Percentiles rank a stretch among this genome's conserved stretches.
Evolutionary conservation across 1,140 invertebrate species (phyloP).

Genomic region (Drosophila pallidifrons): DNA sequence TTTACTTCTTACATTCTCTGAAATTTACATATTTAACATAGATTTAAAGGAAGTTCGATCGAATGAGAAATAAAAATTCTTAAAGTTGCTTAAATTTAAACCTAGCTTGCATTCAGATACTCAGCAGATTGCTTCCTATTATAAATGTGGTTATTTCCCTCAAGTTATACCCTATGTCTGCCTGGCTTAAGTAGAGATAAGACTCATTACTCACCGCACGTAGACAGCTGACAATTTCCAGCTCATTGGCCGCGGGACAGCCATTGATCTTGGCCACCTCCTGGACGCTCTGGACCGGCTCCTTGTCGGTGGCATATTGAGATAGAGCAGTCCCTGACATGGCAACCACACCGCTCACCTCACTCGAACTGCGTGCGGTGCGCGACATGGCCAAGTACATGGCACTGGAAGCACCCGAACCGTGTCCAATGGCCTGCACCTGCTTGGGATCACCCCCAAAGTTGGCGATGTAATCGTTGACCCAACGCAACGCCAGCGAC

Average conservation of each 20-base stretch:
- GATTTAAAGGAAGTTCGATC: no score
- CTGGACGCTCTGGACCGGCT: constrained; percentile 85
- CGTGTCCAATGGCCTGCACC: constrained; percentile 89
- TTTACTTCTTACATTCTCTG: no score
- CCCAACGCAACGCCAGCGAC: constrained; percentile 88
- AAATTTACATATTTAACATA: no score
- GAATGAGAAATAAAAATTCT: no score
- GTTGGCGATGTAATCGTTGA: constrained; percentile 88
- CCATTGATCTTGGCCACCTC: constrained; percentile 86
- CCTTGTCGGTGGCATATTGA: constrained; percentile 87
- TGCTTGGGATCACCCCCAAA: constrained; percentile 90
- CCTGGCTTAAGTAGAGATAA: background rate
- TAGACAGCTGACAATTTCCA: constrained; percentile 87
- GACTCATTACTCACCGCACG: constrained; percentile 75
- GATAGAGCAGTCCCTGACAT: constrained; percentile 89
- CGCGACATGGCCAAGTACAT: constrained; percentile 87
- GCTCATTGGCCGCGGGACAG: constrained; percentile 85
- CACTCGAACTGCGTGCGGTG: constrained; percentile 85
- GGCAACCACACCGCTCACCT: constrained; percentile 87
- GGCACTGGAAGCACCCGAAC: constrained; percentile 88
- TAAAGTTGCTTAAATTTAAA: no score
- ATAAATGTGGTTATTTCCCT: no score
- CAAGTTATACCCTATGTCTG: no score
- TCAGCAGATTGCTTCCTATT: no score
- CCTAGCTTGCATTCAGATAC: no score